A percentile compares a stretch with the other conserved stretches of the same genome.
phyloP scores from a whole-genome alignment of 2,113 vertebrate genomes.

The Mormyrus lacerda region DNA sequence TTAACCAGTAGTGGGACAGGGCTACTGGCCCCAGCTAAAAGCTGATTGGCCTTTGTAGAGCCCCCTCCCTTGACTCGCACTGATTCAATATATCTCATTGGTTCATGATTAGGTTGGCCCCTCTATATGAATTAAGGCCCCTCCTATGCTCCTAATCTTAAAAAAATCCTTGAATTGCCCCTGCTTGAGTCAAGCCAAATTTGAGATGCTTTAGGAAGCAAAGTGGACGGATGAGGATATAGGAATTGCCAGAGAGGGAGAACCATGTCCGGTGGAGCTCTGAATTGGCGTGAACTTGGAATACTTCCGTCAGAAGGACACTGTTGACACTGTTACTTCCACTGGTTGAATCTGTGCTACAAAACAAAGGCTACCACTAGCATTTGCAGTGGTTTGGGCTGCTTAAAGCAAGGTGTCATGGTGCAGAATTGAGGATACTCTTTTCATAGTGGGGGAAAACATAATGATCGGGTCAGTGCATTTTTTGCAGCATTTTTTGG shows the following conservation, averaged over 20 bases:
- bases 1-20: neutral
- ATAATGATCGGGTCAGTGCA: constrained; percentile 21
- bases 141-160: neutral
- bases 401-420: constrained; percentile 41
- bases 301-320: constrained; percentile 26
- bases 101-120: neutral
- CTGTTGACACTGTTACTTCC: constrained; percentile 40
- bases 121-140: neutral
- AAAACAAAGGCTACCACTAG: constrained; percentile 57
- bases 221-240: neutral
- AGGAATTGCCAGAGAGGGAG: neutral
- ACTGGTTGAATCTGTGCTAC: constrained; percentile 54
- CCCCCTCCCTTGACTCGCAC: neutral
- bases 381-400: constrained; percentile 30
- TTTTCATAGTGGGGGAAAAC: constrained; percentile 37
- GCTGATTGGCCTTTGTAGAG: neutral
- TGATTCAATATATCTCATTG: neutral
- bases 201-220: neutral
- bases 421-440: constrained; percentile 47
- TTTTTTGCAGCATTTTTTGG: neutral
- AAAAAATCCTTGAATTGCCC: neutral
- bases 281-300: constrained; percentile 17
- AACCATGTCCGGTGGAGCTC: constrained; percentile 5
- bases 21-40: neutral
- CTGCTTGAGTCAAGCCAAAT: neutral